Conservation (phyloP, 1,140 invertebrate genomes). For the Melanaphis sacchari region DNA sequence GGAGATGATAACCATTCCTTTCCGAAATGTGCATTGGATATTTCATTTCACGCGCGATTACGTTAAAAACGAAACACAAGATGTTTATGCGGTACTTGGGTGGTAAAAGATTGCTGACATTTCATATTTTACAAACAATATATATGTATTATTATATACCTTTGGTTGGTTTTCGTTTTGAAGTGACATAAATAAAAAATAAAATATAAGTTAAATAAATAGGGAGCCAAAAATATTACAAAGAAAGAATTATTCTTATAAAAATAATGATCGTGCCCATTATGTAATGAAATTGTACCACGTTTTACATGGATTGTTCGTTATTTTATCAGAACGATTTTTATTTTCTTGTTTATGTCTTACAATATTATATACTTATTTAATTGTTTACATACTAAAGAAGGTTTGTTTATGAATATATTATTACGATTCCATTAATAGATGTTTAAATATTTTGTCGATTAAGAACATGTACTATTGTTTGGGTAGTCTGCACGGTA, state of each 20-base stretch:
- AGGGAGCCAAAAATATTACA: not conserved
- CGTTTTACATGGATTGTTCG: not conserved
- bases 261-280: not conserved
- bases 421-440: constrained; percentile 7
- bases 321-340: not conserved
- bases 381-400: not conserved
- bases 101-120: not conserved
- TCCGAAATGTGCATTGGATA: not conserved
- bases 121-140: not conserved
- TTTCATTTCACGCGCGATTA: not conserved
- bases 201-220: not conserved
- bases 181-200: not conserved
- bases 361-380: not conserved
- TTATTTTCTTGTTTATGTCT: not conserved
- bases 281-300: not conserved
- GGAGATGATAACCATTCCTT: not conserved
- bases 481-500: not conserved
- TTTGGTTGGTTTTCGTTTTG: not conserved
- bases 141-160: not conserved
- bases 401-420: not conserved
- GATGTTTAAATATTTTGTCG: not conserved
- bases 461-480: not conserved
- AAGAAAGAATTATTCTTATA: not conserved
- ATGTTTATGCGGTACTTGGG: constrained; percentile 20
- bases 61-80: constrained; percentile 2